A percentile compares a stretch with the other conserved stretches of the same genome.
phyloP scores from a whole-genome alignment of 2,797 vertebrate species.

The Hypotaenidia okinawae region DNA sequence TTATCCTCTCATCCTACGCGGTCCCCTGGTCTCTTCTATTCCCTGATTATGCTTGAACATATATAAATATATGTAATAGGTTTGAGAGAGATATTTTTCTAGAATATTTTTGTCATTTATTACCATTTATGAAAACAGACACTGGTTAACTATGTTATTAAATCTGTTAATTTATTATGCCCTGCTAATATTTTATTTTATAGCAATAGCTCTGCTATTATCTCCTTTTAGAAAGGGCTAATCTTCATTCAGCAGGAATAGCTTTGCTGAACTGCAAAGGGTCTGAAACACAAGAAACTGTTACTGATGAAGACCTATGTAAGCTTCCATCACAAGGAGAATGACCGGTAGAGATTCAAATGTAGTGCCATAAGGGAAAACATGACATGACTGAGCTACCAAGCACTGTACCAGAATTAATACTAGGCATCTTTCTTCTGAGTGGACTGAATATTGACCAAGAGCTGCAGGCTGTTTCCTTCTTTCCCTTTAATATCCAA shows the following conservation, averaged over 20 bases:
- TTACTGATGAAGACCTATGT: not conserved
- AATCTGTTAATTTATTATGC: not conserved
- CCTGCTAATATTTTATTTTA: not conserved
- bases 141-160: not conserved
- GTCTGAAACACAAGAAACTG: not conserved
- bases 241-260: not conserved
- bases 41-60: not conserved
- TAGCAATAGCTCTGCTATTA: not conserved
- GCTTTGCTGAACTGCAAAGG: not conserved
- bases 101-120: not conserved
- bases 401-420: not conserved
- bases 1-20: not conserved
- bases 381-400: fast-evolving
- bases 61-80: not conserved
- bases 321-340: not conserved
- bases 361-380: not conserved
- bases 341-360: not conserved
- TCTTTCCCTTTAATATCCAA: not conserved
- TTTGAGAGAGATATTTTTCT: not conserved
- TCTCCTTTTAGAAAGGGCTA: not conserved
- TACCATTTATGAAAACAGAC: not conserved
- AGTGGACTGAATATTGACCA: not conserved
- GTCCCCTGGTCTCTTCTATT: not conserved
- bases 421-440: not conserved
- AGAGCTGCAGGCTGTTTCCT: not conserved